Evolutionary conservation across 2,888 invertebrate species (phyloP).

Genomic region (Eupelmus urozonus): DNA sequence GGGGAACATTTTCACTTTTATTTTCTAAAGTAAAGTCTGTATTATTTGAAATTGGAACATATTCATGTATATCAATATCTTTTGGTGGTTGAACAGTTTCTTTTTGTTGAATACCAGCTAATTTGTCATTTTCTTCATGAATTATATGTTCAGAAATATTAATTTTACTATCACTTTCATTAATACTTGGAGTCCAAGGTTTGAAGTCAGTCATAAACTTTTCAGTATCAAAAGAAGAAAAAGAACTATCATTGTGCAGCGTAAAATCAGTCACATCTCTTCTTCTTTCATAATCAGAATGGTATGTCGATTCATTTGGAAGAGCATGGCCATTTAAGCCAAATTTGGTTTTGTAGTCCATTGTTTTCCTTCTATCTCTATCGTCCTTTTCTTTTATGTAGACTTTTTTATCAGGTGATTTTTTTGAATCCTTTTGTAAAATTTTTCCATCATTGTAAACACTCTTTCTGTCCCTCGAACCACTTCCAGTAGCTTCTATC

Average conservation of each 20-base stretch:
- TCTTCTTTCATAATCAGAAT: conserved; percentile 58
- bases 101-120: conserved; percentile 34
- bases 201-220: conserved; percentile 68
- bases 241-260: conserved; percentile 65
- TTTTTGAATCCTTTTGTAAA: conserved; percentile 17
- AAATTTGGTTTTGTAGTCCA: conserved; percentile 49
- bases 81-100: conserved; percentile 8
- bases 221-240: conserved; percentile 65
- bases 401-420: conserved; percentile 5
- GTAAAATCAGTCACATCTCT: conserved; percentile 64
- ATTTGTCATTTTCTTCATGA: conserved; percentile 43
- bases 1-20: conserved; percentile 31
- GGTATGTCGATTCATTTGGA: conserved; percentile 18
- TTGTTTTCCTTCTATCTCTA: conserved; percentile 27
- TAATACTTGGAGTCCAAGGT: conserved; percentile 64
- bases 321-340: conserved; percentile 34
- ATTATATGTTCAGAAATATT: conserved; percentile 31
- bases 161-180: conserved; percentile 53
- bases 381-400: conserved; percentile 34
- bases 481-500: conserved; percentile 75
- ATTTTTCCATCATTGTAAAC: not conserved
- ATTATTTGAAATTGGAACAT: conserved; percentile 30
- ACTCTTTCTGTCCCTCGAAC: conserved; percentile 66
- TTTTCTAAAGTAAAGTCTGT: conserved; percentile 24
- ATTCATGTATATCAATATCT: conserved; percentile 29